A percentile compares a stretch with the other conserved stretches of the same genome.
Conservation (phyloP, 2,113 vertebrate genomes). For the Artemisiospiza belli region DNA sequence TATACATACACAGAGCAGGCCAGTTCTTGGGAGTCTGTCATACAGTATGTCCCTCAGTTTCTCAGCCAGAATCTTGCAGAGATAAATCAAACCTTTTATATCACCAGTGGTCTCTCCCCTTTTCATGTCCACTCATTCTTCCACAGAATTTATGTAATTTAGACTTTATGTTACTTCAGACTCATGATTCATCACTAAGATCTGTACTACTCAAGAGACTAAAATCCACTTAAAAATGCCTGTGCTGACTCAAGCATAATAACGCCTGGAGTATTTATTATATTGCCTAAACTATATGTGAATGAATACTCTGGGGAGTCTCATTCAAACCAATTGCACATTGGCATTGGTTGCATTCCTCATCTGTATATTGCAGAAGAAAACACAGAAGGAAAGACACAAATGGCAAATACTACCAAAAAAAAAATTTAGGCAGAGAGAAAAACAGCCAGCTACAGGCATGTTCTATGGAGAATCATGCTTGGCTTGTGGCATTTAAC, state of each 20-base stretch:
- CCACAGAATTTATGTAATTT: neutral
- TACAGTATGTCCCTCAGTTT: neutral
- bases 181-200: neutral
- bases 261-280: neutral
- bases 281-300: neutral
- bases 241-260: neutral
- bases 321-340: neutral
- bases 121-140: neutral
- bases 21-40: neutral
- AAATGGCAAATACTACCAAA: neutral
- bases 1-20: neutral
- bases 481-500: neutral
- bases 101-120: neutral
- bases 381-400: neutral
- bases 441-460: neutral
- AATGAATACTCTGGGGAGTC: neutral
- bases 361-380: neutral
- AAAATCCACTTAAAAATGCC: neutral
- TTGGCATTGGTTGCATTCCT: neutral
- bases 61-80: neutral
- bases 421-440: neutral
- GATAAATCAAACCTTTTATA: neutral
- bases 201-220: neutral
- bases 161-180: neutral
- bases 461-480: accelerated